phyloP scores from a whole-genome alignment of 2,888 invertebrate species.

The Spilosoma lubricipeda region DNA sequence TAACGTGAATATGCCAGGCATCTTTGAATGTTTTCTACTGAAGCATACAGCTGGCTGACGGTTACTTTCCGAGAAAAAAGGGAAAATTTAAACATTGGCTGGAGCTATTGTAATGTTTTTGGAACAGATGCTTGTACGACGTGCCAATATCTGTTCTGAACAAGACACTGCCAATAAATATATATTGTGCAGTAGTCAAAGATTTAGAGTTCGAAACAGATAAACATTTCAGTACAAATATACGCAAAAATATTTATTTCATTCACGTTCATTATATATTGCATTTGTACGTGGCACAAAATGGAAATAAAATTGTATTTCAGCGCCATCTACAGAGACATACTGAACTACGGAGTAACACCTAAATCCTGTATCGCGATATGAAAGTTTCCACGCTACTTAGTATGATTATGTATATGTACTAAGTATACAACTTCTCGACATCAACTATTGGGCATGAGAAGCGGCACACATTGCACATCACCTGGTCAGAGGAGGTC shows the following conservation, averaged over 20 bases:
- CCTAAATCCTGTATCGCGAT: background rate
- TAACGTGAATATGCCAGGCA: slow-evolving; percentile 46
- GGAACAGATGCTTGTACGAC: slow-evolving; percentile 26
- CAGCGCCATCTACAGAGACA: background rate
- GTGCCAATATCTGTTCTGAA: slow-evolving; percentile 22
- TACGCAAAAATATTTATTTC: background rate
- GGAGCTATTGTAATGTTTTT: slow-evolving; percentile 31
- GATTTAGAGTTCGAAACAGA: background rate
- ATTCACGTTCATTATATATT: background rate
- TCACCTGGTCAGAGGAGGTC: background rate
- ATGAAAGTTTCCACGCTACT: background rate
- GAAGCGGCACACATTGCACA: too few species aligned
- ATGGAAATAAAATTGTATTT: background rate
- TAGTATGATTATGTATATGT: too few species aligned
- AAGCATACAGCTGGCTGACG: slow-evolving; percentile 46
- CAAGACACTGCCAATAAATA: slow-evolving; percentile 12
- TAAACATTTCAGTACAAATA: background rate
- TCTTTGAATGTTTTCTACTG: slow-evolving; percentile 52
- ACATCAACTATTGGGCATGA: too few species aligned
- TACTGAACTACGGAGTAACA: background rate
- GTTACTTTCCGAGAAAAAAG: slow-evolving; percentile 42
- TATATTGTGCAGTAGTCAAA: slow-evolving; percentile 9
- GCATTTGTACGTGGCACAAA: background rate
- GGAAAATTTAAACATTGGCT: slow-evolving; percentile 30
- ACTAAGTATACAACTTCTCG: background rate